Evolutionary conservation across 2,888 invertebrate genomes (phyloP).

Genomic region (Automeris io): DNA sequence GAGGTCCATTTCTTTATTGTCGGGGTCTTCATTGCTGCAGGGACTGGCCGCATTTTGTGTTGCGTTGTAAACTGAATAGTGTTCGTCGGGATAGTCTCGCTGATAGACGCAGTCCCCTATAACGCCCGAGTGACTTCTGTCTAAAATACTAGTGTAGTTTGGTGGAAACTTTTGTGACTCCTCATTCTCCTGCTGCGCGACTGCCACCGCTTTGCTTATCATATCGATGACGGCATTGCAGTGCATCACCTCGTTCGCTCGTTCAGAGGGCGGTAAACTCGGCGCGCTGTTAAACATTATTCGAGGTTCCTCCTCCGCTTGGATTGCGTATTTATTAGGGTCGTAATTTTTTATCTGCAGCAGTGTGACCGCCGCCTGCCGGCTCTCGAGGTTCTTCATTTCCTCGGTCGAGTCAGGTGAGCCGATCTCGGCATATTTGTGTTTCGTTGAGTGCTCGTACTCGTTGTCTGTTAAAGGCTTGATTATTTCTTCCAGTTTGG

Average conservation of each 20-base stretch:
- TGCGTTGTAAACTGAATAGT: conserved; percentile 47
- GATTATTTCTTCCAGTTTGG: conserved; percentile 77
- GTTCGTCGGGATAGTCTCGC: conserved; percentile 56
- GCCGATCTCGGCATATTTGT: conserved; percentile 61
- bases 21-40: conserved; percentile 54
- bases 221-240: conserved; percentile 73
- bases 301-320: conserved; percentile 68
- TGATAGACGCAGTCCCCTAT: conserved; percentile 35
- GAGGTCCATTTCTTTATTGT: conserved; percentile 70
- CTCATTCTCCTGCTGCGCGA: conserved; percentile 69
- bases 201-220: conserved; percentile 71
- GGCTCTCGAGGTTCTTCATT: conserved; percentile 72
- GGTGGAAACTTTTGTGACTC: conserved; percentile 56
- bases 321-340: conserved; percentile 63
- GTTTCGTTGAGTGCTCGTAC: conserved; percentile 47
- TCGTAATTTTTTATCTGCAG: conserved; percentile 74
- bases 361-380: conserved; percentile 71
- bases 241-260: conserved; percentile 72
- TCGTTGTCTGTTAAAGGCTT: conserved; percentile 60
- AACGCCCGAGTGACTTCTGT: conserved; percentile 40
- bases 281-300: conserved; percentile 78
- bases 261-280: conserved; percentile 73
- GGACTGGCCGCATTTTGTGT: conserved; percentile 49
- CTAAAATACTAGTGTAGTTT: conserved; percentile 51
- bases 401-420: conserved; percentile 72